Evolutionary conservation across 2,797 vertebrate species (phyloP), one percentile per base, ranked within the genome.

Genomic region (Emys orbicularis): DNA sequence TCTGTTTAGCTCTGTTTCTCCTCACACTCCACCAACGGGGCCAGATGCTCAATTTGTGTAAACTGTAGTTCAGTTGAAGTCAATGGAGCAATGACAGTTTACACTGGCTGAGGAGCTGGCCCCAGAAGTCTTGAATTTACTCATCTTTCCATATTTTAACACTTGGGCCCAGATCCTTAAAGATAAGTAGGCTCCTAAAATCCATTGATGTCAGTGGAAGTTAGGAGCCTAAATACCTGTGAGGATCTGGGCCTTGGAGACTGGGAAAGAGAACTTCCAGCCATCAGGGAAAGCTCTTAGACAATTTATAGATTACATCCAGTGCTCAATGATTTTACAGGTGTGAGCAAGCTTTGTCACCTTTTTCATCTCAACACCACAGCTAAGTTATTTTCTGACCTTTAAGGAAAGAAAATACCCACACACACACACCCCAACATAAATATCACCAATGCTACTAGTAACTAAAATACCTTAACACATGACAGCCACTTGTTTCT

Each of bases 91-190:
- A 44, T 0, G 0, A 10, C 53, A 23, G 52, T 84, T 95, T 44
- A 12, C 54, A 5, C 68, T 50, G 86, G 54, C 65, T 68, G 41
- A 59, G 41, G 29, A 77, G 44, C 74, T 49, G 44, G 74, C 44
- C 27, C 44, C 44, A 77, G 65, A 37, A 41, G 21, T 72, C 37
- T 41, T 77, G 12, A 77, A 77, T 77, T 49, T 77, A 44, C 8
- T 31, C 15, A 77, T 31, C 44, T 29, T 0, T 79, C 76, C 81
- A 23, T 57, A 93, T 90, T 96, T 93, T 83, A 49, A 84, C 54
- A 83, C 68, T 23, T 12, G 37, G 68, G 19, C 68, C 37, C n/a
- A 41, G 9, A 72, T 23, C n/a, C 37, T 41, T 41, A 41, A 41
- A 12, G 68, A 72, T 72, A 72, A 72, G 21, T 72, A 72, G 65